These are phyloP conservation scores for Psix sp. DNA, from an alignment of 1,140 invertebrate species.

Conservation along the genomic window DNA sequence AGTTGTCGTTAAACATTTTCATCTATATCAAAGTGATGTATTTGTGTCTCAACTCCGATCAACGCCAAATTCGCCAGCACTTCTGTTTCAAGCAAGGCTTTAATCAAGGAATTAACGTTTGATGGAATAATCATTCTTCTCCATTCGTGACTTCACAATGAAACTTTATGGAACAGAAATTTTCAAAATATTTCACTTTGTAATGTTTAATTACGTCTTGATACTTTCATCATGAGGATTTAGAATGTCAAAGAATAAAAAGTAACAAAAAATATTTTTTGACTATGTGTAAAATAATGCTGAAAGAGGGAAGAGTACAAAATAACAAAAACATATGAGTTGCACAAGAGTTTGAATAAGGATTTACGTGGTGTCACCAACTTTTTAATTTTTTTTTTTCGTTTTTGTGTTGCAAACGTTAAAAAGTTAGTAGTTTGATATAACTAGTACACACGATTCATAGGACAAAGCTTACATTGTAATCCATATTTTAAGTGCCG, in stretches of 20 bases:
- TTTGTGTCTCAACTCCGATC: slow-evolving; percentile 11
- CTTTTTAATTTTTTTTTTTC: slow-evolving; percentile 41
- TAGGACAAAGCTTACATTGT: slow-evolving; percentile 20
- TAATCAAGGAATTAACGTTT: slow-evolving; percentile 4
- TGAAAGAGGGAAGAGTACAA: too few relatives aligned
- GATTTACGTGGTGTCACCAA: slow-evolving; percentile 38
- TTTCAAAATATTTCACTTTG: too few relatives aligned
- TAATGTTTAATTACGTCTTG: too few relatives aligned
- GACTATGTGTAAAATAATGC: too few relatives aligned
- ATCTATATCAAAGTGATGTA: slow-evolving; percentile 38
- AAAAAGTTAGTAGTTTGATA: slow-evolving; percentile 29
- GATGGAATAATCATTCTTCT: too few relatives aligned
- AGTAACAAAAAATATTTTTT: slow-evolving; percentile 19
- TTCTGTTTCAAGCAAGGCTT: not conserved
- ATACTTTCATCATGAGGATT: not conserved
- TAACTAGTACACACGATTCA: slow-evolving; percentile 15
- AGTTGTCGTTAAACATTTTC: slow-evolving; percentile 47
- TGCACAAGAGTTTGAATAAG: slow-evolving; percentile 40
- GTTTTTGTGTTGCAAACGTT: slow-evolving; percentile 29
- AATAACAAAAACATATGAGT: slow-evolving; percentile 17
- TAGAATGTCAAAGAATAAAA: slow-evolving; percentile 5
- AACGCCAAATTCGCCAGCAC: slow-evolving; percentile 16
- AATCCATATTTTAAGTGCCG: slow-evolving; percentile 34
- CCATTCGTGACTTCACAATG: too few relatives aligned
- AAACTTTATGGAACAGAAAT: too few relatives aligned